phyloP scores from a whole-genome alignment of 2,888 invertebrate species.

The Oscheius sp. region DNA sequence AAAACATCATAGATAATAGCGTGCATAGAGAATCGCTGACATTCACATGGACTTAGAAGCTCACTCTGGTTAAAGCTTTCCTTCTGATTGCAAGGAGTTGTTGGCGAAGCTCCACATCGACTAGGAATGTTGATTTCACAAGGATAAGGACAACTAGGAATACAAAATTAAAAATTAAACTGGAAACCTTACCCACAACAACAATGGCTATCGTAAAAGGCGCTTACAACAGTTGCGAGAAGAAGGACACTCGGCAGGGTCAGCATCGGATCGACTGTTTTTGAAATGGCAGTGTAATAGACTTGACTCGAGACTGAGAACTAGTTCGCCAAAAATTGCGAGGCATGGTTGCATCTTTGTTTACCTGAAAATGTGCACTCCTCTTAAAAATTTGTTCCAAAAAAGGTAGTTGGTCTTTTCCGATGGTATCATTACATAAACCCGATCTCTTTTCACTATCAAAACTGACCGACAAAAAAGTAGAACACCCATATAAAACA shows the following conservation, averaged over 20 bases:
- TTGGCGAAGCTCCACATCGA: conserved; percentile 10
- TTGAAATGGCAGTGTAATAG: conserved; percentile 20
- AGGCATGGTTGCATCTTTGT: neutral
- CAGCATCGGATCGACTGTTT: conserved; percentile 20
- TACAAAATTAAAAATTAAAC: neutral
- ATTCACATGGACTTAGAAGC: conserved; percentile 20
- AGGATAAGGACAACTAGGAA: conserved; percentile 3
- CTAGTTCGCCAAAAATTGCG: conserved; percentile 23
- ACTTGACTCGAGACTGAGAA: conserved; percentile 21
- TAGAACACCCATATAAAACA: conserved; percentile 22
- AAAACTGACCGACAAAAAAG: conserved; percentile 22
- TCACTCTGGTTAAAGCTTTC: conserved; percentile 11
- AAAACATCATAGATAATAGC: conserved; percentile 1
- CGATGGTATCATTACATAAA: neutral
- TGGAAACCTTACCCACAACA: conserved; percentile 13
- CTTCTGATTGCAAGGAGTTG: conserved; percentile 4
- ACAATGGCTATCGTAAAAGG: conserved; percentile 8
- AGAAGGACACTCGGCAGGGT: conserved; percentile 9
- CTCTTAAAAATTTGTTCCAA: neutral
- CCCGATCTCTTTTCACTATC: conserved; percentile 4
- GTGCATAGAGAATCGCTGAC: neutral
- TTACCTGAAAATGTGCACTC: conserved; percentile 6
- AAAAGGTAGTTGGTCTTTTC: neutral
- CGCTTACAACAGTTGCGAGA: neutral
- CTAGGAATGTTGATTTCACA: conserved; percentile 7